These are phyloP conservation scores for Apostichopus parvimensis DNA, from an alignment of 35 echinoderm and acorn worm genomes.

Conservation along the genomic window DNA sequence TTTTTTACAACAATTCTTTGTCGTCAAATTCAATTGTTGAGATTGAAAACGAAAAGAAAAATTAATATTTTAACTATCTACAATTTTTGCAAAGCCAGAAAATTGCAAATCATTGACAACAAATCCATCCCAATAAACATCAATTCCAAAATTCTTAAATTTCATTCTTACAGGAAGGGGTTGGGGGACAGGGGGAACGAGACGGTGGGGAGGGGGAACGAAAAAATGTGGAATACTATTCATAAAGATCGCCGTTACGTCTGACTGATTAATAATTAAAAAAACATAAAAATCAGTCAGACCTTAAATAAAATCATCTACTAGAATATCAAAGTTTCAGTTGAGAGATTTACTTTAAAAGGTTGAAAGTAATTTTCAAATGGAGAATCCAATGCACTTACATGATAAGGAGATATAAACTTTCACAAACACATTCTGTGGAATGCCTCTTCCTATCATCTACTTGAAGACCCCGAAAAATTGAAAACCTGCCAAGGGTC, in stretches of 20 bases:
- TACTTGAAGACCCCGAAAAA: too few species aligned
- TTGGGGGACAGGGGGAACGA: background rate
- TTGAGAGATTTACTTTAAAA: too few species aligned
- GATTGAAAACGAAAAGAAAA: constrained; percentile 18
- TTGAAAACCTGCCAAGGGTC: too few species aligned
- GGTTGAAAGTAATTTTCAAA: too few species aligned
- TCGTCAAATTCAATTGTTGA: background rate
- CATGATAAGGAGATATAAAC: too few species aligned
- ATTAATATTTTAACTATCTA: constrained; percentile 2
- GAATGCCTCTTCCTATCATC: too few species aligned
- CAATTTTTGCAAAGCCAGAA: background rate
- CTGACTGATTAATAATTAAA: background rate
- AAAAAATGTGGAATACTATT: background rate
- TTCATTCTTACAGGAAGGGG: background rate
- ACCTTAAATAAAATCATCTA: too few species aligned
- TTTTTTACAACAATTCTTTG: background rate
- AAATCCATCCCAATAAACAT: background rate
- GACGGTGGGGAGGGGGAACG: background rate
- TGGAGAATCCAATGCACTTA: too few species aligned
- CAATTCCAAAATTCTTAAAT: background rate
- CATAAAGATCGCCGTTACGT: constrained; percentile 15
- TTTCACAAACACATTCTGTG: too few species aligned
- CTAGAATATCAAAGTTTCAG: too few species aligned
- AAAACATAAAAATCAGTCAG: too few species aligned
- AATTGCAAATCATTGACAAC: background rate